Evolutionary conservation across 2,888 invertebrate genomes (phyloP).

Genomic region (Agapetus fuscipes): DNA sequence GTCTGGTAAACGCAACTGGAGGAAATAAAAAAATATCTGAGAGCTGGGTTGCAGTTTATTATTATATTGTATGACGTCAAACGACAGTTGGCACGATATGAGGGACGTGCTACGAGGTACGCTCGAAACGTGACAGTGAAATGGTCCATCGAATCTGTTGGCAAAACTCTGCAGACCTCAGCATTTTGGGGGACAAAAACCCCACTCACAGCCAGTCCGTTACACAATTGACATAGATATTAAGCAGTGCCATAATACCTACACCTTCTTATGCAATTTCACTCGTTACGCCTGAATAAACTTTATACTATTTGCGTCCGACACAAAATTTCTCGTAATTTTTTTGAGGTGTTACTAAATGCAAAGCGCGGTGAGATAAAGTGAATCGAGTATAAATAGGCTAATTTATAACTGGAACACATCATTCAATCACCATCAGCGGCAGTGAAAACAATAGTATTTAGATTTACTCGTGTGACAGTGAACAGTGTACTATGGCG

Average conservation of each 20-base stretch:
- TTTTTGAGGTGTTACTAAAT: slow-evolving; percentile 15
- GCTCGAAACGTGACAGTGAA: neutral
- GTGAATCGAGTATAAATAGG: slow-evolving; percentile 16
- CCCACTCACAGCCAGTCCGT: neutral
- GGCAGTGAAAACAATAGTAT: slow-evolving; percentile 7
- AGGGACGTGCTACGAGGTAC: too few relatives aligned
- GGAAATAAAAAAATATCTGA: too few relatives aligned
- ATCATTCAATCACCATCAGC: slow-evolving; percentile 13
- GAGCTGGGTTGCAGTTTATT: too few relatives aligned
- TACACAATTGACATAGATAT: slow-evolving; percentile 12
- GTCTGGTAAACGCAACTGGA: too few relatives aligned
- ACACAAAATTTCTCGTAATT: slow-evolving; percentile 1
- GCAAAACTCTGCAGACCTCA: neutral
- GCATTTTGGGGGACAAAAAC: neutral
- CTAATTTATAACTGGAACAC: slow-evolving; percentile 1
- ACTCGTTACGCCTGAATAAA: slow-evolving; percentile 5
- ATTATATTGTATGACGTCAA: too few relatives aligned
- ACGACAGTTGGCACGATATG: too few relatives aligned
- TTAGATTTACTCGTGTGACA: slow-evolving; percentile 3
- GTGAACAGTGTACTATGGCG: slow-evolving; percentile 14
- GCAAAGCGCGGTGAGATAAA: slow-evolving; percentile 5
- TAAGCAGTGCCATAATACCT: slow-evolving; percentile 11
- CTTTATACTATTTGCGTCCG: slow-evolving; percentile 4
- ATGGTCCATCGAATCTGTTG: neutral
- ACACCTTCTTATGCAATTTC: slow-evolving; percentile 11